Evolutionary conservation across 1,140 invertebrate species (phyloP).

Genomic region (Drosophila elegans): DNA sequence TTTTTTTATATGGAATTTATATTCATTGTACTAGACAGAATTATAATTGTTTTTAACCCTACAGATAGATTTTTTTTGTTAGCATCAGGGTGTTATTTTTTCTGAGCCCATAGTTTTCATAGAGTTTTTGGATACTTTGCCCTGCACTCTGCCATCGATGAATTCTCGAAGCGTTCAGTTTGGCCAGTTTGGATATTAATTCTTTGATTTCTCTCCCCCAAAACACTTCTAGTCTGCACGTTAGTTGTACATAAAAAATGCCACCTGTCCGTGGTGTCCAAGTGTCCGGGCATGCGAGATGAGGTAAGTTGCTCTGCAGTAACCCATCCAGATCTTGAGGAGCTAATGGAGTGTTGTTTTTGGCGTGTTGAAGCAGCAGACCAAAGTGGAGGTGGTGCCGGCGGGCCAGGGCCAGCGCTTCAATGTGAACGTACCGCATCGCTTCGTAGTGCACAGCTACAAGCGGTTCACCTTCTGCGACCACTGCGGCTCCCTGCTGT

Average conservation of each 20-base stretch:
- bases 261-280: conserved; percentile 96
- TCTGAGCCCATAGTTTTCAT: conserved; percentile 11
- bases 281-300: conserved; percentile 98
- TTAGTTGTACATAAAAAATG: conserved; percentile 99
- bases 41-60: too few species aligned
- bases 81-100: conserved; percentile 1
- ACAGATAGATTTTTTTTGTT: neutral
- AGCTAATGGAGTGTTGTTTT: neutral
- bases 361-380: conserved; percentile 57
- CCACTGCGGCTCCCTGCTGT: conserved; percentile 96
- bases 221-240: conserved; percentile 93
- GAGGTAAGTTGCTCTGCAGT: conserved; percentile 87
- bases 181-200: conserved; percentile 35
- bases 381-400: conserved; percentile 84
- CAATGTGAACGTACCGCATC: conserved; percentile 99
- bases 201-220: conserved; percentile 44
- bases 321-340: neutral
- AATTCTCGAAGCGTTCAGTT: neutral
- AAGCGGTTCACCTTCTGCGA: conserved; percentile 99
- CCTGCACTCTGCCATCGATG: conserved; percentile 26
- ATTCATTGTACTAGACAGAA: too few species aligned
- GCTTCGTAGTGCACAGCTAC: conserved; percentile 96
- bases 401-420: conserved; percentile 93
- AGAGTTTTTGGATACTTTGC: conserved; percentile 23
- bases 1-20: too few species aligned